Evolutionary conservation across 1,140 invertebrate genomes (phyloP), one percentile per base, ranked within the genome.

Genomic region (Thalassaphorura encarpata): DNA sequence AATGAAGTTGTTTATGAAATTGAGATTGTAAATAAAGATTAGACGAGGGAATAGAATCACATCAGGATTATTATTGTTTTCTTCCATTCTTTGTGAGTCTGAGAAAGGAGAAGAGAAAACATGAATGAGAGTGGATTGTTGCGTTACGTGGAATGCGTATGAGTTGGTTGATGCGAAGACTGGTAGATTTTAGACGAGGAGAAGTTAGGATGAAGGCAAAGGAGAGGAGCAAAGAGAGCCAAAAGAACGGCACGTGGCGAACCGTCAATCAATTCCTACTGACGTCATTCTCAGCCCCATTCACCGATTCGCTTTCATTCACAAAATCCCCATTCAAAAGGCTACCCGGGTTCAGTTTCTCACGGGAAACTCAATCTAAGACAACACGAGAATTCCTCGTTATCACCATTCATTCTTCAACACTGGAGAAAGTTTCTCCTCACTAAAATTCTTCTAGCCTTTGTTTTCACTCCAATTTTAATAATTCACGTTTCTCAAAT

Each of bases 241-340:
- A 61, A 49, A 47, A 56, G 50, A 54, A 61, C 52, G 58, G 62
- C 59, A 61, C 58, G 59, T 61, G 58, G 62, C 52, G 56, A 55
- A 58, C 56, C 59, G 62, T 64, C 62, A 64, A 64, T 64, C 62
- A 64, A 64, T 64, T 64, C 56, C 56, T 51, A 54, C 57, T 65
- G 60, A 65, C 63, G 63, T 65, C 63, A 65, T 59, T 54, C 53
- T 54, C 63, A 65, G 63, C 63, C 60, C 57, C 63, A 65, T 65
- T 65, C 63, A 65, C 62, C 41, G 48, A 65, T 65, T 65, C 60
- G 59, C 43, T 59, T 65, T 59, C 63, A 65, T 65, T 65, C 59
- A 65, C 63, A 65, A 65, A 62, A 65, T 65, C 50, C 60, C 52
- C 63, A 61, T 61, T 65, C 60, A 61, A 65, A 63, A 61, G 23